Percentiles rank a stretch among this genome's conserved stretches.
phyloP scores from a whole-genome alignment of 2,113 vertebrate species.

The Callopanchax toddi region DNA sequence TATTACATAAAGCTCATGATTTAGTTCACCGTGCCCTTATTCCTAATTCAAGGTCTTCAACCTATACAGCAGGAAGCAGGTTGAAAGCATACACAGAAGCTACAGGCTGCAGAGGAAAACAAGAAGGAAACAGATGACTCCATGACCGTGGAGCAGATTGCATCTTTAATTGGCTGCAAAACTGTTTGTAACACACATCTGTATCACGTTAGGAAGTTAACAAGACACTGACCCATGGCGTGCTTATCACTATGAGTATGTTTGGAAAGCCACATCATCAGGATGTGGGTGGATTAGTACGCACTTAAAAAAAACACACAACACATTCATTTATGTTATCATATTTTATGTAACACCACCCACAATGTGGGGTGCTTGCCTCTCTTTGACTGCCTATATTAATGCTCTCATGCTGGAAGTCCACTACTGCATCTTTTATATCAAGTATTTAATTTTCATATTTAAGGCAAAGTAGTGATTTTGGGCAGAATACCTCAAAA shows the following conservation, averaged over 20 bases:
- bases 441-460: too few relatives aligned
- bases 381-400: background rate
- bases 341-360: background rate
- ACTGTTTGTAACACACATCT: slow-evolving; percentile 60
- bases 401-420: too few relatives aligned
- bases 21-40: background rate
- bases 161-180: slow-evolving; percentile 66
- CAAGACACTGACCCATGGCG: slow-evolving; percentile 57
- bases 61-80: slow-evolving; percentile 3
- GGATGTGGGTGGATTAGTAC: too few relatives aligned
- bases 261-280: slow-evolving; percentile 36
- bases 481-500: background rate
- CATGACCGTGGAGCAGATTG: slow-evolving; percentile 56
- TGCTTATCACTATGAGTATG: slow-evolving; percentile 65
- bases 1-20: too few relatives aligned
- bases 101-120: slow-evolving; percentile 21
- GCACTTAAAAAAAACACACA: too few relatives aligned
- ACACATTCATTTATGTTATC: background rate
- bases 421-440: too few relatives aligned
- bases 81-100: slow-evolving; percentile 5
- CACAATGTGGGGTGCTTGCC: background rate
- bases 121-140: slow-evolving; percentile 61
- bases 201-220: slow-evolving; percentile 56
- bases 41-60: slow-evolving; percentile 9
- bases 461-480: too few relatives aligned